These are phyloP conservation scores for Myiotriccus ornatus DNA, from an alignment of 2,797 vertebrate genomes.

Conservation along the genomic window DNA sequence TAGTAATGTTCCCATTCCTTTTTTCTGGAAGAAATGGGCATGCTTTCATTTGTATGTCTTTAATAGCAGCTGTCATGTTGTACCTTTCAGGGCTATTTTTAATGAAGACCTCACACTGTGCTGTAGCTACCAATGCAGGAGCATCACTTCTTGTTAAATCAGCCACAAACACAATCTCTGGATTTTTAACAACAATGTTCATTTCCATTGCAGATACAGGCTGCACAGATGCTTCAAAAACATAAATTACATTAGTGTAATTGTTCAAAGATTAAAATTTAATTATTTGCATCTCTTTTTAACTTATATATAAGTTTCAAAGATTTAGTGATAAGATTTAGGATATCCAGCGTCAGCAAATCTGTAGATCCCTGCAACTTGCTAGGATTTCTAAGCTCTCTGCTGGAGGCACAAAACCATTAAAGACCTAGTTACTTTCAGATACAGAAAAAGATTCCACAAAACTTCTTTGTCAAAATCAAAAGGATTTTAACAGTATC, in stretches of 20 bases:
- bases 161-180: conserved; percentile 95
- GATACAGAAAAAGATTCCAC: background rate
- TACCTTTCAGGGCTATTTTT: conserved; percentile 79
- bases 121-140: conserved; percentile 90
- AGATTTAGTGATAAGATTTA: background rate
- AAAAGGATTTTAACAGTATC: background rate
- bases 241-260: background rate
- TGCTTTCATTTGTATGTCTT: conserved; percentile 88
- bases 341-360: background rate
- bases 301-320: background rate
- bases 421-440: background rate
- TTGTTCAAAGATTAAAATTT: background rate
- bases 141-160: conserved; percentile 93
- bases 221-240: conserved; percentile 71
- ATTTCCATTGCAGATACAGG: conserved; percentile 84
- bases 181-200: conserved; percentile 88
- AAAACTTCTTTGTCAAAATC: background rate
- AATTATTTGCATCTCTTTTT: background rate
- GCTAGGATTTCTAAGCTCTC: background rate
- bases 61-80: conserved; percentile 85
- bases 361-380: background rate
- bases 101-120: conserved; percentile 87
- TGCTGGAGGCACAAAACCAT: background rate
- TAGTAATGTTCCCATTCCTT: conserved; percentile 86
- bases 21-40: conserved; percentile 90